A percentile compares a stretch with the other conserved stretches of the same genome.
Conservation (phyloP, 2,888 invertebrate genomes). For the Coelinius sp. region DNA sequence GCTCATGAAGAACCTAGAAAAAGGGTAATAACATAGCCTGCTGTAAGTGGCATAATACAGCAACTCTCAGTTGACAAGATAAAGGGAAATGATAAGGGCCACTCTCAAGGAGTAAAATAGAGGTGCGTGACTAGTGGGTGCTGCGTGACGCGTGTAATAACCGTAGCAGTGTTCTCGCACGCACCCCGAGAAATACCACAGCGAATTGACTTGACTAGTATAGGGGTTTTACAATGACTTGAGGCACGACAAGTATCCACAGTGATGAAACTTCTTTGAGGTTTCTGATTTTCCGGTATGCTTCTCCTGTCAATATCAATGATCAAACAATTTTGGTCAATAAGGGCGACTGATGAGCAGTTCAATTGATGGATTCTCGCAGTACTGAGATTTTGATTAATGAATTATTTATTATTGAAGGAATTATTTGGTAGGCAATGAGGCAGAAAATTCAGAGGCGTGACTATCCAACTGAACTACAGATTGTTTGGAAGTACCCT, state of each 20-base stretch:
- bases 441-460: conserved; percentile 16
- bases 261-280: background rate
- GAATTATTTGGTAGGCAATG: background rate
- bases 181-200: conserved; percentile 55
- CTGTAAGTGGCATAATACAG: conserved; percentile 59
- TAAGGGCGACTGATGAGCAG: background rate
- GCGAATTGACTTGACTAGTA: conserved; percentile 34
- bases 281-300: background rate
- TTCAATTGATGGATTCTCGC: background rate
- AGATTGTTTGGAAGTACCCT: conserved; percentile 23
- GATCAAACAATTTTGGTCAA: background rate
- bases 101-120: conserved; percentile 46
- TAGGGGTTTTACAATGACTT: conserved; percentile 39
- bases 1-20: conserved; percentile 18
- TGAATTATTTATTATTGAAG: conserved; percentile 14
- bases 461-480: conserved; percentile 36
- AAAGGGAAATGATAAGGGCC: conserved; percentile 65
- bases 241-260: conserved; percentile 43
- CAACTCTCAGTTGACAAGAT: conserved; percentile 67
- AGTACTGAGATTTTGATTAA: background rate
- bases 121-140: conserved; percentile 63
- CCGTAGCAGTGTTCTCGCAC: conserved; percentile 66
- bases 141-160: conserved; percentile 70
- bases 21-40: conserved; percentile 11
- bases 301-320: conserved; percentile 20